These are phyloP conservation scores for Salminus brasiliensis DNA, from an alignment of 2,113 vertebrate species.

Conservation along the genomic window DNA sequence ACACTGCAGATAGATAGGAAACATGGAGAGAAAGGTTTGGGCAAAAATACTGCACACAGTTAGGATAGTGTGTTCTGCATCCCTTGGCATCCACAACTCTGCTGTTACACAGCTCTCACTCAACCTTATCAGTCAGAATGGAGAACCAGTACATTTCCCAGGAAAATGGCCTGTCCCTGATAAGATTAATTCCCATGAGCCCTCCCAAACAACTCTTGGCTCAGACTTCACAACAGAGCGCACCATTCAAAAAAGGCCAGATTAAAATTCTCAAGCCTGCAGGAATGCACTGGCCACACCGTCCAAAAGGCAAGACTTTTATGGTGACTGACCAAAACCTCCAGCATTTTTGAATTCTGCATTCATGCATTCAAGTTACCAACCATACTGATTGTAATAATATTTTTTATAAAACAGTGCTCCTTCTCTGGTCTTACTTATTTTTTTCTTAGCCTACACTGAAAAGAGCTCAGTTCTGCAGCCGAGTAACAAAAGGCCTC, in stretches of 20 bases:
- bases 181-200: constrained; percentile 50
- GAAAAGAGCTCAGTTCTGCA: background rate
- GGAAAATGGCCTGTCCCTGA: constrained; percentile 39
- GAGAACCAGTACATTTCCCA: constrained; percentile 32
- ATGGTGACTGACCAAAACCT: background rate
- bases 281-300: background rate
- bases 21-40: constrained; percentile 7
- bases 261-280: constrained; percentile 34
- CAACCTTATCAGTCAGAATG: constrained; percentile 27
- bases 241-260: constrained; percentile 40
- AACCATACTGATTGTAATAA: no score
- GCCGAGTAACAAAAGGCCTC: background rate
- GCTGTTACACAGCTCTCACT: constrained; percentile 9
- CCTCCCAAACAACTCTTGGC: constrained; percentile 37
- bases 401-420: no score
- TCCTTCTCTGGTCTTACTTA: background rate
- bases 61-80: background rate
- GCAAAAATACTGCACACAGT: background rate
- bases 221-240: constrained; percentile 19
- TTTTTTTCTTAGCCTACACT: background rate
- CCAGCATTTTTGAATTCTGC: background rate
- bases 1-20: background rate
- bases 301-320: background rate
- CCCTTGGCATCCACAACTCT: background rate
- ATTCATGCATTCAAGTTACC: no score